Evolutionary conservation across 2,797 vertebrate genomes (phyloP).

Genomic region (Gastrophryne carolinensis): DNA sequence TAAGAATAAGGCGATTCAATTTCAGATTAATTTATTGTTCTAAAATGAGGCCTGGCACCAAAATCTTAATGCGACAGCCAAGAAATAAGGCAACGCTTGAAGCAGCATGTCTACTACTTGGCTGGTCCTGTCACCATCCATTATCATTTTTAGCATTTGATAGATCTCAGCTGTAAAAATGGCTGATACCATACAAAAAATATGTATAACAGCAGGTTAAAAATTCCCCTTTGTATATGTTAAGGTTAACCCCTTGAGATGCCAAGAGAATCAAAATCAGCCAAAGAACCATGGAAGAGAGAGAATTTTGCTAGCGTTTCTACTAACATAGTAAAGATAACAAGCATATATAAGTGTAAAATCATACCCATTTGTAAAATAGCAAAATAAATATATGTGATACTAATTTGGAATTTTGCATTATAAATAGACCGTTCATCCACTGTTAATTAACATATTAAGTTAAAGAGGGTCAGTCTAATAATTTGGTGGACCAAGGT

Average conservation of each 20-base stretch:
- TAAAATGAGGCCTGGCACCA: background rate
- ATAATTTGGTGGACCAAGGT: too few species aligned
- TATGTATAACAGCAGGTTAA: background rate
- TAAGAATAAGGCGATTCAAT: background rate
- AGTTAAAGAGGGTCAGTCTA: too few species aligned
- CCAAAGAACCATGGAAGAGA: too few species aligned
- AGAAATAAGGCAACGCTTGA: background rate
- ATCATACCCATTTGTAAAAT: too few species aligned
- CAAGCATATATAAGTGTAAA: too few species aligned
- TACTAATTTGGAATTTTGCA: too few species aligned
- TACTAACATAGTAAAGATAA: too few species aligned
- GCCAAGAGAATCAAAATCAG: background rate
- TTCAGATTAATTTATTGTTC: background rate
- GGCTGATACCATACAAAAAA: conserved; percentile 8
- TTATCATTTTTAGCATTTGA: conserved; percentile 3
- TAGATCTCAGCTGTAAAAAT: conserved; percentile 15
- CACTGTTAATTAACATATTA: too few species aligned
- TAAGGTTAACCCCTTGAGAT: background rate
- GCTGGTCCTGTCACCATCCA: background rate
- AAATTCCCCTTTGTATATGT: background rate
- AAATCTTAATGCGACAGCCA: background rate
- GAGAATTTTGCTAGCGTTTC: too few species aligned
- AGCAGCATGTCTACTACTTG: background rate
- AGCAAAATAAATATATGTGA: too few species aligned
- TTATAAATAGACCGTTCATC: too few species aligned